Evolutionary conservation across 2,888 invertebrate species (phyloP).

Genomic region (Mimachlamys varia): DNA sequence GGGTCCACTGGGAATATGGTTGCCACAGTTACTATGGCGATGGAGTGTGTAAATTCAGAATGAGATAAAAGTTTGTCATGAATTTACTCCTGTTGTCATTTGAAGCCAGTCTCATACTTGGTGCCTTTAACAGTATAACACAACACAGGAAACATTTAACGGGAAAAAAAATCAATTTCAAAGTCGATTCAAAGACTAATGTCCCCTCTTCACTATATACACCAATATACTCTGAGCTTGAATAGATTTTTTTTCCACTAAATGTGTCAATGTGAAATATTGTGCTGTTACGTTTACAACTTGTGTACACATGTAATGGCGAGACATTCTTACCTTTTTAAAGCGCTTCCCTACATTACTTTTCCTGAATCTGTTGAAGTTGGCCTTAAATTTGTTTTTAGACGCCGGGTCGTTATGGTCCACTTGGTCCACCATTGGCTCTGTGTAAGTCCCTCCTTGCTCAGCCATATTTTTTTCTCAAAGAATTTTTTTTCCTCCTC

Average conservation of each 20-base stretch:
- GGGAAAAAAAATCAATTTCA: background rate
- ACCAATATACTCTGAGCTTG: background rate
- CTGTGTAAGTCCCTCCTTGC: constrained; percentile 14
- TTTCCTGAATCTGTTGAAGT: constrained; percentile 35
- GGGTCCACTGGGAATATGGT: background rate
- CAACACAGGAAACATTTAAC: background rate
- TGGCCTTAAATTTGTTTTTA: constrained; percentile 38
- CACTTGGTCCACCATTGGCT: constrained; percentile 48
- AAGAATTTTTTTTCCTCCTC: background rate
- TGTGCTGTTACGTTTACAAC: too few relatives aligned
- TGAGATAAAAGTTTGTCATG: background rate
- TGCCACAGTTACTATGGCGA: background rate
- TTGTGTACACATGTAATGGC: background rate
- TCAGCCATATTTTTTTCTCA: constrained; percentile 5
- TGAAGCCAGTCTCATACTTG: background rate
- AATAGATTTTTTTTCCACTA: background rate
- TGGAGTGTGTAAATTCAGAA: background rate
- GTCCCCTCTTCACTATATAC: background rate
- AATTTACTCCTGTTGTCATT: background rate
- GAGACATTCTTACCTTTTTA: background rate
- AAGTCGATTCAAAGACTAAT: background rate
- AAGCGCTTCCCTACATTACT: constrained; percentile 38
- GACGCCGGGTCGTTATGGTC: constrained; percentile 28
- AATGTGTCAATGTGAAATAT: background rate
- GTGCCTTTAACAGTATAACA: background rate